Base-by-base conservation (phyloP, 2,797 vertebrate species). In the Glossophaga mutica region DNA sequence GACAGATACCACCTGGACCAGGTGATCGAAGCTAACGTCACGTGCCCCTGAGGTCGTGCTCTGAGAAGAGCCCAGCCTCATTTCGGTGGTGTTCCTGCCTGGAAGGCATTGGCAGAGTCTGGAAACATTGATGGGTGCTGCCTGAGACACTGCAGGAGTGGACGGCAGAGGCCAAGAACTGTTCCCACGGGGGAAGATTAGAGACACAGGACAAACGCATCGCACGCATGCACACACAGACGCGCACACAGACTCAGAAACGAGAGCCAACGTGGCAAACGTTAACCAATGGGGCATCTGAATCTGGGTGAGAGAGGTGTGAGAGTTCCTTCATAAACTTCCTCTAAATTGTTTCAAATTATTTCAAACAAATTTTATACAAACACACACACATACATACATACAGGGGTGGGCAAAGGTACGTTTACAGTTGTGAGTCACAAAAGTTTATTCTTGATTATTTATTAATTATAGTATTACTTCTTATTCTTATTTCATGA, bases 221-320 rank as follows among this genome's bases (percentile, higher is more conserved):
- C 11, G 32, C n/a, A 29, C 3, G 8, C 1, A 32, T 0, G 12
- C 15, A n/a, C 21, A 4, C 12, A 70, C 11, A 50, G 11, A 82
- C 0, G 10, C 15, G 26, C 21, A 4, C 12, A 62, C 11, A 50
- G 11, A 82, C 0, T 7, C 4, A 26, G 7, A 88, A n/a, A 7
- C 19, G 16, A 65, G 0, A 1, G 32, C 16, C 62, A 32, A 70
- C 11, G 21, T 16, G 22, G 57, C 68, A 16, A 78, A 78, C 4
- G 9, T 44, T 44, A 55, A 70, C 48, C 42, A 5, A 15, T 11
- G 44, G 48, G 34, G 37, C 39, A 50, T 62, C 11, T 34, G 57
- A 94, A 85, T 15, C 37, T 32, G 24, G 62, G 46, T 2, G 32
- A 67, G 52, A 37, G n/a, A 82, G 11, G 16, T 32, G 12, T 29